These are phyloP conservation scores for Listrodromus nycthemerus DNA, from an alignment of 2,888 invertebrate genomes.

Conservation along the genomic window DNA sequence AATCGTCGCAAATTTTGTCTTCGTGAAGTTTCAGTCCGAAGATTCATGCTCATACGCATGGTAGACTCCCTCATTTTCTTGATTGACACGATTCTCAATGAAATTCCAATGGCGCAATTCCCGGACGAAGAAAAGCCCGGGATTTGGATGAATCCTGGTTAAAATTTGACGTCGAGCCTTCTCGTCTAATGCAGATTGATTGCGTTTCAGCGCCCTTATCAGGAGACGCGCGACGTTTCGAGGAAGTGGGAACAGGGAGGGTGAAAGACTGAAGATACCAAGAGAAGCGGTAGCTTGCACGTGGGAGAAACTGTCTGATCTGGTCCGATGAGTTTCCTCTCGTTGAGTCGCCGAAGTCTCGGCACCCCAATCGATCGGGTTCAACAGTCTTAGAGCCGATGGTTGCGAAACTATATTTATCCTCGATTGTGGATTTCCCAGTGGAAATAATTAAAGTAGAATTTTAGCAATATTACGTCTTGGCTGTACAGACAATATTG, in stretches of 20 bases:
- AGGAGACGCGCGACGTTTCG: constrained; percentile 27
- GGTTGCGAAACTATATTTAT: not conserved
- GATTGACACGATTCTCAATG: constrained; percentile 54
- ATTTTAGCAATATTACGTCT: not conserved
- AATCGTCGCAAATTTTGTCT: not conserved
- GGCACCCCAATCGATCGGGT: constrained; percentile 40
- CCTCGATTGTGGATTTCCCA: not conserved
- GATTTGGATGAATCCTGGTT: constrained; percentile 40
- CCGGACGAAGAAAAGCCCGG: not conserved
- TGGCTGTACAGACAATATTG: not conserved
- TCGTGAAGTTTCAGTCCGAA: not conserved
- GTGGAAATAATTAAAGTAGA: not conserved
- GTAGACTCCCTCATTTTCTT: constrained; percentile 31
- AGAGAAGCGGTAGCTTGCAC: constrained; percentile 18
- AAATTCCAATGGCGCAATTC: constrained; percentile 50
- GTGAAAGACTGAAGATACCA: not conserved
- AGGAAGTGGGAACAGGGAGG: not conserved
- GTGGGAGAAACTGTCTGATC: constrained; percentile 28
- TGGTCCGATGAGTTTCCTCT: constrained; percentile 21
- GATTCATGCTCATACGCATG: constrained; percentile 12
- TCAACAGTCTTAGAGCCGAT: constrained; percentile 7
- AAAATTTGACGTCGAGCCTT: constrained; percentile 56
- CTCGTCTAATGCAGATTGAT: constrained; percentile 62
- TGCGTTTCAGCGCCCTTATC: constrained; percentile 55
- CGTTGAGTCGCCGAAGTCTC: constrained; percentile 36